Evolutionary conservation across 2,797 vertebrate genomes (phyloP).

Genomic region (Coregonus sp.): DNA sequence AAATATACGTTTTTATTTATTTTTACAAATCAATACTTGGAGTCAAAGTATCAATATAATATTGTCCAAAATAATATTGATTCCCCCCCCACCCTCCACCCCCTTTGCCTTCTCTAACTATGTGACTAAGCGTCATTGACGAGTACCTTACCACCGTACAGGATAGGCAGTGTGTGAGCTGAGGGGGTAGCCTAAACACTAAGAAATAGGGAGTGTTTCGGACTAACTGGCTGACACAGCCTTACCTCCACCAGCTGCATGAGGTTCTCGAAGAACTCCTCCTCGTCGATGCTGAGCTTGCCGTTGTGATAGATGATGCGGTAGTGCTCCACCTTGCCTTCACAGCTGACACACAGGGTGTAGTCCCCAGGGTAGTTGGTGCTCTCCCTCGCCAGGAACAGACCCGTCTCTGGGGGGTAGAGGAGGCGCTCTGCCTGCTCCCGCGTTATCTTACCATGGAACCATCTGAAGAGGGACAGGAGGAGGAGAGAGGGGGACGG

Average conservation of each 20-base stretch:
- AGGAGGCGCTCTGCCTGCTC: conserved; percentile 93
- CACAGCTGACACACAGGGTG: conserved; percentile 96
- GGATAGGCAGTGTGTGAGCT: background rate
- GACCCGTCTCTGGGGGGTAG: conserved; percentile 89
- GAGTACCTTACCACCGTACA: background rate
- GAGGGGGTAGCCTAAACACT: background rate
- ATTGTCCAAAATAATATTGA: no score
- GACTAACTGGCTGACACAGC: background rate
- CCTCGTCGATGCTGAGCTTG: conserved; percentile 97
- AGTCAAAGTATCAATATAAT: no score
- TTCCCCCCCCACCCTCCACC: no score
- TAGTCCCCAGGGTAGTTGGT: conserved; percentile 99
- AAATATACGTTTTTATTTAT: no score
- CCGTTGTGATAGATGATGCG: conserved; percentile 96
- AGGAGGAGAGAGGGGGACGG: background rate
- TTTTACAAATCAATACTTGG: no score
- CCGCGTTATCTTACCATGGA: conserved; percentile 96
- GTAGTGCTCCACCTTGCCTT: conserved; percentile 98
- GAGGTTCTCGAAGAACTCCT: conserved; percentile 97
- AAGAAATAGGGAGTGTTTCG: background rate
- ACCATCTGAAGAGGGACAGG: conserved; percentile 81
- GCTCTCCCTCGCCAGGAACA: conserved; percentile 95
- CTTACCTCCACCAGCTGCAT: conserved; percentile 99
- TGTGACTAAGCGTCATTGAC: no score
- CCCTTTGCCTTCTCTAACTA: no score